Conservation (phyloP, 2,797 vertebrate species). For the Lateolabrax maculatus region DNA sequence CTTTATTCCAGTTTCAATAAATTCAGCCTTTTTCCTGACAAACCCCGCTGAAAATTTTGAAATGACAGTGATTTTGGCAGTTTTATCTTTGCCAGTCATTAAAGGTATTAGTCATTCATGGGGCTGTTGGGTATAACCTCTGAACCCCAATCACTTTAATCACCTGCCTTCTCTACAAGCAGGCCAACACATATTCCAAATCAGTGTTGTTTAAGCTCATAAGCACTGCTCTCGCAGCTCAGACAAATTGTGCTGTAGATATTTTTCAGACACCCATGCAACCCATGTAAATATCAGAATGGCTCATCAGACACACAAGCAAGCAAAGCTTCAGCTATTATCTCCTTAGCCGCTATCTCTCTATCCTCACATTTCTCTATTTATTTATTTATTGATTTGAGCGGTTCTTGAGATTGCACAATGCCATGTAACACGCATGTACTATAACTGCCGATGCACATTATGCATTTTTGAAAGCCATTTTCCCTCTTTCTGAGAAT, state of each 20-base stretch:
- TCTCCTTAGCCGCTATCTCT: conserved; percentile 69
- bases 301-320: conserved; percentile 42
- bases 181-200: conserved; percentile 17
- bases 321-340: conserved; percentile 41
- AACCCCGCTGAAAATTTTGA: conserved; percentile 27
- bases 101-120: background rate
- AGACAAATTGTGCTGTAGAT: conserved; percentile 30
- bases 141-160: conserved; percentile 19
- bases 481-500: conserved; percentile 91
- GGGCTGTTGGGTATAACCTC: conserved; percentile 38
- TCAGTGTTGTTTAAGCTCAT: background rate
- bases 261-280: conserved; percentile 27
- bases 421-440: conserved; percentile 93
- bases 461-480: conserved; percentile 94
- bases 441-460: conserved; percentile 88
- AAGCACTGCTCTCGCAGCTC: conserved; percentile 4
- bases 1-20: conserved; percentile 26
- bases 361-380: conserved; percentile 85
- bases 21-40: conserved; percentile 31
- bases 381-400: conserved; percentile 87
- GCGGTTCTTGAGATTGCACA: conserved; percentile 86
- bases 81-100: background rate
- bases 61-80: conserved; percentile 1
- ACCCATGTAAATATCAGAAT: conserved; percentile 41
- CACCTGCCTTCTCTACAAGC: conserved; percentile 6